Evolutionary conservation across 1,140 invertebrate species (phyloP).

Genomic region (Pseudomyrmex cubaensis): DNA sequence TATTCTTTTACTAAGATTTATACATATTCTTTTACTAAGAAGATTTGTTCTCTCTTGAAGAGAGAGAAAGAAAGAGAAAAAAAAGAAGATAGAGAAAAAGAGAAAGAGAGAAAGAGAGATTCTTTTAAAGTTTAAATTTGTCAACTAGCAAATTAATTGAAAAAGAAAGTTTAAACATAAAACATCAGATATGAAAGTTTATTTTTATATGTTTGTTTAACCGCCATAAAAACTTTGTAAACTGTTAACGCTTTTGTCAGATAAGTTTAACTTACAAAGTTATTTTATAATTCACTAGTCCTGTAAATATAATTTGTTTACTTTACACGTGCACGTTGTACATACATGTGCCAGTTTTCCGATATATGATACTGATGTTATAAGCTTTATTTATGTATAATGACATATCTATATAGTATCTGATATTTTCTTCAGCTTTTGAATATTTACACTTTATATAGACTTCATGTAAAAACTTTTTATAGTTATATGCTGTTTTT

Average conservation of each 20-base stretch:
- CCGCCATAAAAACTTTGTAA: conserved; percentile 15
- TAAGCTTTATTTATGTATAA: conserved; percentile 7
- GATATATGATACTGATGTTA: background rate
- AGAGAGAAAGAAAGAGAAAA: too few species aligned
- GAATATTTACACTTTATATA: background rate
- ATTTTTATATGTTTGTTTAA: conserved; percentile 13
- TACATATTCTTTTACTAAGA: too few species aligned
- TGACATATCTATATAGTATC: background rate
- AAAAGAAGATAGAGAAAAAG: too few species aligned
- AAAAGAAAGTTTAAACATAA: too few species aligned
- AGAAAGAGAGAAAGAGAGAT: too few species aligned
- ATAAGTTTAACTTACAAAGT: conserved; percentile 60
- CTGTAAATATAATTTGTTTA: background rate
- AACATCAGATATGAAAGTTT: conserved; percentile 8
- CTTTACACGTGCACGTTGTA: background rate
- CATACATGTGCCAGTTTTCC: background rate
- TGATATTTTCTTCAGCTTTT: background rate
- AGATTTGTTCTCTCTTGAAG: too few species aligned
- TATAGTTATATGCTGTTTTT: conserved; percentile 2
- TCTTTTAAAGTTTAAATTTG: too few species aligned
- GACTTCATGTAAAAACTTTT: background rate
- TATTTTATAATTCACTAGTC: conserved; percentile 1
- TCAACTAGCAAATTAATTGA: too few species aligned
- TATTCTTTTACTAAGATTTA: too few species aligned
- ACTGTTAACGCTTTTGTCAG: conserved; percentile 8